These are phyloP conservation scores for Cephus nigrinus DNA, from an alignment of 2,888 invertebrate species.

Conservation along the genomic window DNA sequence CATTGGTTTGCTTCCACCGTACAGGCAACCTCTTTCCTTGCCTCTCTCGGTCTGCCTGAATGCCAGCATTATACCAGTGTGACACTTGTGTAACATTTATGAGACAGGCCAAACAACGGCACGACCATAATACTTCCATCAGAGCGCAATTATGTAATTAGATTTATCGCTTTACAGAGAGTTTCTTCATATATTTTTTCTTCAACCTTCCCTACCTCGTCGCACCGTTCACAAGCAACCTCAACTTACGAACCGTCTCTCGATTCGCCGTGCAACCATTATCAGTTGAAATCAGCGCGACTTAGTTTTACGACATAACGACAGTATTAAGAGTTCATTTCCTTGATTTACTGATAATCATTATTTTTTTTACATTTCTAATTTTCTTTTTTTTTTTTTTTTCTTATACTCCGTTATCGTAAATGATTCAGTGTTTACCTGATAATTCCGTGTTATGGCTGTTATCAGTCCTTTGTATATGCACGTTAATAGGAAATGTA, in stretches of 20 bases:
- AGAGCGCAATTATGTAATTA: constrained; percentile 39
- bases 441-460: not conserved
- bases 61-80: not conserved
- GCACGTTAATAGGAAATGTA: not conserved
- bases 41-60: not conserved
- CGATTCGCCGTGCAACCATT: not conserved
- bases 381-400: not conserved
- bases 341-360: not conserved
- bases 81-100: not conserved
- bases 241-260: not conserved
- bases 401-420: not conserved
- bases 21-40: not conserved
- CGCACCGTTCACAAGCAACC: not conserved
- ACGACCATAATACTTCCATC: constrained; percentile 27
- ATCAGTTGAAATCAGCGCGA: not conserved
- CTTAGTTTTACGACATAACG: not conserved
- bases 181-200: constrained; percentile 3
- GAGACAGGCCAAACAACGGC: constrained; percentile 8
- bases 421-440: not conserved
- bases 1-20: not conserved
- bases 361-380: not conserved
- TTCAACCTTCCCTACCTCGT: not conserved
- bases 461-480: not conserved
- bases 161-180: constrained; percentile 37
- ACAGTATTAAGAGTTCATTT: not conserved